Percentiles rank a stretch among this genome's conserved stretches.
Conservation (phyloP, 2,113 vertebrate genomes). For the Haemorhous mexicanus region DNA sequence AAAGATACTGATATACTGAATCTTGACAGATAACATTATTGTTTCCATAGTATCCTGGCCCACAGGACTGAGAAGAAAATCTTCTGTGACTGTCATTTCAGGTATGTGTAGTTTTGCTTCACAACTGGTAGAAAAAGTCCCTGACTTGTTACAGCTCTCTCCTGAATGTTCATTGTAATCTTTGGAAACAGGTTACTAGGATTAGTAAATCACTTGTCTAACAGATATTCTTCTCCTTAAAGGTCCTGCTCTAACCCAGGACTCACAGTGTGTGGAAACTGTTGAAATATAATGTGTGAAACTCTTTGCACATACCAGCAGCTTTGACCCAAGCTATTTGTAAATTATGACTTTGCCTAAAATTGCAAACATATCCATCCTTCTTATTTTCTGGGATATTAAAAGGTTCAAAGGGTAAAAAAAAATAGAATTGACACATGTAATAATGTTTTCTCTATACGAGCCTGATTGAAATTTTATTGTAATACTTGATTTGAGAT, state of each 20-base stretch:
- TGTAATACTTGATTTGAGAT: background rate
- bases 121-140: background rate
- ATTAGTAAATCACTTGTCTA: background rate
- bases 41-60: background rate
- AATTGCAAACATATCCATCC: background rate
- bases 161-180: background rate
- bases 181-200: background rate
- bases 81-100: background rate
- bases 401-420: background rate
- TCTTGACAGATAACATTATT: background rate
- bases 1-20: background rate
- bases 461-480: background rate
- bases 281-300: background rate
- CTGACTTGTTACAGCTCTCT: background rate
- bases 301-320: background rate
- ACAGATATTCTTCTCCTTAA: background rate
- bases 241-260: background rate
- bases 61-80: background rate
- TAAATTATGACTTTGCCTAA: background rate
- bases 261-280: background rate
- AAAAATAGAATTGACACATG: background rate
- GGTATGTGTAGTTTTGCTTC: background rate
- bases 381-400: background rate
- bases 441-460: background rate
- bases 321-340: background rate